Evolutionary conservation across 2,888 invertebrate genomes (phyloP), one percentile per base, ranked within the genome.

Genomic region (Mythimna albipuncta): DNA sequence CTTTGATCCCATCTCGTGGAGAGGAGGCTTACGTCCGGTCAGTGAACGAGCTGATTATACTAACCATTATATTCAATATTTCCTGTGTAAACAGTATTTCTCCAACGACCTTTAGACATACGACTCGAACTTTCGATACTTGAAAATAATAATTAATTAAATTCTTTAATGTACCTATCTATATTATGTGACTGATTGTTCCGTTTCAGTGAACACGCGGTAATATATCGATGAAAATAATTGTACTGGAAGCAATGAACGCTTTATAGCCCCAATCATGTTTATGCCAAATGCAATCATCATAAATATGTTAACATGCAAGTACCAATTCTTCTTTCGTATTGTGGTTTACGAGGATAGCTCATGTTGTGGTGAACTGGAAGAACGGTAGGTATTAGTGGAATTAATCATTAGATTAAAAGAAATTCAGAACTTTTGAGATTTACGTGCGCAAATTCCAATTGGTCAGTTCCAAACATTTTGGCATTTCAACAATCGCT

Each of bases 221-320:
- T 69, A 61, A 47, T 55, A n/a, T n/a, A 67, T 67, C 55, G 61
- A 67, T 64, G 63, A 44, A 75, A 35, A 73, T 73, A 77, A 67
- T 72, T 66, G 65, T 61, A 77, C 32, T 64, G 35, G 58, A 64
- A 64, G 58, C 63, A 75, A 64, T 66, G 69, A 79, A 55, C 74
- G 69, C 69, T 73, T 79, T 61, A 77, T 79, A 54, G 69, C 64
- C 44, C 54, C 57, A 47, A 59, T 61, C 67, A 76, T 71, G 67
- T 64, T 67, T 64, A 68, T 71, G 76, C 64, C 64, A 79, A 80
- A 57, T 68, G 64, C 69, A 79, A 78, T 79, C 69, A 75, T 59
- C 65, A 66, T 78, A 64, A 77, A 77, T 74, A 57, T 58, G 21
- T 58, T 66, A 52, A 59, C 41, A 59, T 67, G 57, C 47, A 55